A percentile compares a stretch with the other conserved stretches of the same genome.
Evolutionary conservation across 1,140 invertebrate species (phyloP).

Genomic region (Lepidostoma basale): DNA sequence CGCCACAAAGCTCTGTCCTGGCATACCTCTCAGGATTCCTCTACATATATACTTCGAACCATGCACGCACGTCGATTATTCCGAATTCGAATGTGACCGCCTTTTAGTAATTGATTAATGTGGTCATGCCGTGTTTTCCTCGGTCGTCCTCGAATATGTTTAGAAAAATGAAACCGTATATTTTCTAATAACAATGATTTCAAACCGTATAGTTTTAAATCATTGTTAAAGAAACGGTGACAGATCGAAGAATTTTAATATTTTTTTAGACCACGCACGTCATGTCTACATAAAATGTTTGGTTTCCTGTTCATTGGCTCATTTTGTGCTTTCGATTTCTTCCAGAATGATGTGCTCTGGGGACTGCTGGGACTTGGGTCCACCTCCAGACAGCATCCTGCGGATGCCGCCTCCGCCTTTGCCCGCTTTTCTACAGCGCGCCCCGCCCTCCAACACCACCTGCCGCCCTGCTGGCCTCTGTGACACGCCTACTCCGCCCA

Average conservation of each 20-base stretch:
- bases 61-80: too few species aligned
- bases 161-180: too few species aligned
- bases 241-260: not conserved
- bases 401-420: conserved; percentile 82
- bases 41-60: too few species aligned
- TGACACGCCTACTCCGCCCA: conserved; percentile 57
- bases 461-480: conserved; percentile 61
- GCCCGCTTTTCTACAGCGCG: conserved; percentile 70
- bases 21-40: too few species aligned
- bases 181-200: too few species aligned
- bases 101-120: too few species aligned
- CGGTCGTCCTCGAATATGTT: too few species aligned
- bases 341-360: conserved; percentile 51
- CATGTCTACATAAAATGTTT: not conserved
- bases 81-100: too few species aligned
- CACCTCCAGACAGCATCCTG: conserved; percentile 79
- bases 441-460: conserved; percentile 58
- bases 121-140: too few species aligned
- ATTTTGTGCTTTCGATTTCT: not conserved
- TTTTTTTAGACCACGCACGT: not conserved
- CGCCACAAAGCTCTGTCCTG: too few species aligned
- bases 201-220: too few species aligned
- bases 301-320: not conserved
- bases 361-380: conserved; percentile 73
- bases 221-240: too few species aligned